Conservation (phyloP, 2,797 vertebrate species). For the Caiman crocodilus region DNA sequence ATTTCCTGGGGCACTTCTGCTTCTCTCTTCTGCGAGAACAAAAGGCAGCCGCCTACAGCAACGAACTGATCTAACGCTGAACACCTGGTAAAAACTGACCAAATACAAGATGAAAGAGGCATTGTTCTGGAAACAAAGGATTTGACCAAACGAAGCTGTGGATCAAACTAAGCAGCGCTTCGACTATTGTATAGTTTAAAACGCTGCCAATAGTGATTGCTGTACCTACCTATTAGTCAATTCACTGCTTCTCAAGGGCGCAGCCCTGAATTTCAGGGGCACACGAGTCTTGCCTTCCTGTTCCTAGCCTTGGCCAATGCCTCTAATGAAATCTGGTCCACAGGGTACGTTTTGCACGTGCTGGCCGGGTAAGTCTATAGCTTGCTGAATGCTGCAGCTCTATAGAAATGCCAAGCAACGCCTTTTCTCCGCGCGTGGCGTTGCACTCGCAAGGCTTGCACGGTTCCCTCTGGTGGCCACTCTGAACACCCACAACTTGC, state of each 20-base stretch:
- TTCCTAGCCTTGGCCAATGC: neutral
- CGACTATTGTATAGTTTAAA: too few relatives aligned
- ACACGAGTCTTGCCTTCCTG: neutral
- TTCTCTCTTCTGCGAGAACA: neutral
- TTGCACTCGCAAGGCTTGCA: neutral
- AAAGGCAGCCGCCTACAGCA: neutral
- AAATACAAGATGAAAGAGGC: neutral
- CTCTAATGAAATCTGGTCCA: neutral
- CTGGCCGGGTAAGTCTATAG: neutral
- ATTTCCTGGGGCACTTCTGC: neutral
- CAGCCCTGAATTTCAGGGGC: neutral
- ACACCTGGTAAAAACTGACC: neutral
- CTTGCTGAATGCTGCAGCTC: neutral
- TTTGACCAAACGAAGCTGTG: neutral
- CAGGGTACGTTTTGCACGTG: neutral
- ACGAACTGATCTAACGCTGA: neutral
- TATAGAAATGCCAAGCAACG: neutral
- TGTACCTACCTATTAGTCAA: neutral
- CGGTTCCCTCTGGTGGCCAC: neutral
- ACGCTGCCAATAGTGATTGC: neutral
- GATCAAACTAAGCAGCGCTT: neutral
- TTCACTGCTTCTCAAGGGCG: neutral
- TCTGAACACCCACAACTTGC: too few relatives aligned
- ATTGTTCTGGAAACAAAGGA: neutral
- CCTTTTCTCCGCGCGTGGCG: neutral